These are phyloP conservation scores for Nematostella vectensis DNA, from an alignment of 92 coral and sea anemone genomes.

Conservation along the genomic window DNA sequence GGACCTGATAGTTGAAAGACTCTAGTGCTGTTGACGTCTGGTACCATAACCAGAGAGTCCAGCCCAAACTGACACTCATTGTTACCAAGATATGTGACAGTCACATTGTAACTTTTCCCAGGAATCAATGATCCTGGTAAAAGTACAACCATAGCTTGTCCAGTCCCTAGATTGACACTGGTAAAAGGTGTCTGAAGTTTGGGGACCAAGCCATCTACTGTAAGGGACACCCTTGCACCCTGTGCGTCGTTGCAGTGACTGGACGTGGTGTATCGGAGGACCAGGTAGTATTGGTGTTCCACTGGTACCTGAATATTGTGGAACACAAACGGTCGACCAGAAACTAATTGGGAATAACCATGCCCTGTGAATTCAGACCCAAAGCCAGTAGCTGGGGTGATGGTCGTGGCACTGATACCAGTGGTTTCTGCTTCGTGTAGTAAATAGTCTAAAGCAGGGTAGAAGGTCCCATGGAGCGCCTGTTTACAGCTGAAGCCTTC, in stretches of 20 bases:
- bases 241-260: conserved; percentile 9
- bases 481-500: conserved; percentile 49
- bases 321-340: conserved; percentile 27
- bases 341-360: conserved; percentile 46
- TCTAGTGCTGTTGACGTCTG: conserved; percentile 51
- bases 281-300: conserved; percentile 29
- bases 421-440: conserved; percentile 57
- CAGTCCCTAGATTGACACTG: conserved; percentile 17
- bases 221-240: background rate
- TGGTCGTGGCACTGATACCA: conserved; percentile 21
- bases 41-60: conserved; percentile 71
- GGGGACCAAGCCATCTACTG: background rate
- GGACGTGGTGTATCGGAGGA: conserved; percentile 43
- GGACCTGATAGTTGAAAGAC: conserved; percentile 27
- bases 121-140: conserved; percentile 12
- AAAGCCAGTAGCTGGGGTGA: conserved; percentile 27
- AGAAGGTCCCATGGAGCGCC: conserved; percentile 40
- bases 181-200: conserved; percentile 1
- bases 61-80: conserved; percentile 36
- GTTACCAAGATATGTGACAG: conserved; percentile 22
- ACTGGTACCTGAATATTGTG: conserved; percentile 15
- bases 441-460: conserved; percentile 57
- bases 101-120: conserved; percentile 24
- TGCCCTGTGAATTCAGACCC: conserved; percentile 52
- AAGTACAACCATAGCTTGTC: conserved; percentile 22